Conservation (phyloP, 1,140 invertebrate species). For the Teleogryllus occipitalis region DNA sequence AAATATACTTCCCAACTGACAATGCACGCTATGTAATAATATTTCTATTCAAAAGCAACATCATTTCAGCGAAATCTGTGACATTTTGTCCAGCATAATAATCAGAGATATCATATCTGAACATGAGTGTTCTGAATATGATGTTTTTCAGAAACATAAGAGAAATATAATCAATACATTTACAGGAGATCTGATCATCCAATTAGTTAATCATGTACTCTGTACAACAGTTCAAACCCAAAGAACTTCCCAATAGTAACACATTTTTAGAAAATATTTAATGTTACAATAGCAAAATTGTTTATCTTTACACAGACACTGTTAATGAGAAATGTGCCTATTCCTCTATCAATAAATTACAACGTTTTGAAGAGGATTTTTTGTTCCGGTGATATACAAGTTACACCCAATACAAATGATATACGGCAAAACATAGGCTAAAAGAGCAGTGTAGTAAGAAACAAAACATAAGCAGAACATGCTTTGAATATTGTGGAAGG, state of each 20-base stretch:
- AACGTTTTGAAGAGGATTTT: neutral
- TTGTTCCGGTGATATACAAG: neutral
- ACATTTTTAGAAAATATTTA: conserved; percentile 6
- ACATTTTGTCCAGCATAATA: no score
- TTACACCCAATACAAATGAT: conserved; percentile 5
- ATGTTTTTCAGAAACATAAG: no score
- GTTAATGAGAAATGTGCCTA: neutral
- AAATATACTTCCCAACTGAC: neutral
- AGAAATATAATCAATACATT: neutral
- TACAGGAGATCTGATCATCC: neutral
- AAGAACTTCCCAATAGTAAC: conserved; percentile 1
- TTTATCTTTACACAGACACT: conserved; percentile 5
- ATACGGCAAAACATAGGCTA: neutral
- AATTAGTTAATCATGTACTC: neutral
- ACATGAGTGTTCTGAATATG: no score
- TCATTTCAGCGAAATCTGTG: no score
- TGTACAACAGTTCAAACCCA: neutral
- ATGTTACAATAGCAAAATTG: neutral
- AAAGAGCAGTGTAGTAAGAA: conserved; percentile 4
- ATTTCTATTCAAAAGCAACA: no score
- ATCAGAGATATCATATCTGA: no score
- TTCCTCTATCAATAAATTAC: conserved; percentile 1
- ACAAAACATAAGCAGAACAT: conserved; percentile 1
- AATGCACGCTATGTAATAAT: no score
- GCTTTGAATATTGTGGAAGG: conserved; percentile 4